phyloP scores from a whole-genome alignment of 2,797 vertebrate genomes.

The Diplodus puntazzo region DNA sequence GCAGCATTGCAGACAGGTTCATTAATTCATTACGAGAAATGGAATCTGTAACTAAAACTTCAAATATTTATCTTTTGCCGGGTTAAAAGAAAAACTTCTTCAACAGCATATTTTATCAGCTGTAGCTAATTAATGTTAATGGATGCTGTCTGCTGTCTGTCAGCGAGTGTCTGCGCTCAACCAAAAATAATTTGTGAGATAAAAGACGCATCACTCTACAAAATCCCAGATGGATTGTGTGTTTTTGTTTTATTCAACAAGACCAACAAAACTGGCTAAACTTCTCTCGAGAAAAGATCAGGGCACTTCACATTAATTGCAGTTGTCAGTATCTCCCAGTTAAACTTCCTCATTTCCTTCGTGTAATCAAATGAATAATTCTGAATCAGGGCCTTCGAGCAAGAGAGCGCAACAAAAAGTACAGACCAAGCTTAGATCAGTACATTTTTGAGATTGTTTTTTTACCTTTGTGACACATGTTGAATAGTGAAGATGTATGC shows the following conservation, averaged over 20 bases:
- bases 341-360: neutral
- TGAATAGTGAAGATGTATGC: neutral
- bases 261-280: neutral
- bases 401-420: neutral
- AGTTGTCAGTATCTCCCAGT: neutral
- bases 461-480: neutral
- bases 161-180: neutral
- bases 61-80: neutral
- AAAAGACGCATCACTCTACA: neutral
- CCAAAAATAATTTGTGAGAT: slow-evolving; percentile 5
- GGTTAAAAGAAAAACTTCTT: neutral
- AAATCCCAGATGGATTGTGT: neutral
- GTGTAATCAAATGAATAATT: neutral
- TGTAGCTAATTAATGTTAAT: slow-evolving; percentile 8
- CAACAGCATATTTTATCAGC: neutral
- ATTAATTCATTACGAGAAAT: neutral
- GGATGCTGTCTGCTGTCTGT: slow-evolving; percentile 5
- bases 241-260: neutral
- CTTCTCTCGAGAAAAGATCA: neutral
- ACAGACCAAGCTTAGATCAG: neutral
- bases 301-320: neutral
- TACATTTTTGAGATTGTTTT: neutral
- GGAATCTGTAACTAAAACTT: neutral
- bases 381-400: too few species aligned
- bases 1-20: neutral